Evolutionary conservation across 2,113 vertebrate species (phyloP).

Genomic region (Anoura caudifer): DNA sequence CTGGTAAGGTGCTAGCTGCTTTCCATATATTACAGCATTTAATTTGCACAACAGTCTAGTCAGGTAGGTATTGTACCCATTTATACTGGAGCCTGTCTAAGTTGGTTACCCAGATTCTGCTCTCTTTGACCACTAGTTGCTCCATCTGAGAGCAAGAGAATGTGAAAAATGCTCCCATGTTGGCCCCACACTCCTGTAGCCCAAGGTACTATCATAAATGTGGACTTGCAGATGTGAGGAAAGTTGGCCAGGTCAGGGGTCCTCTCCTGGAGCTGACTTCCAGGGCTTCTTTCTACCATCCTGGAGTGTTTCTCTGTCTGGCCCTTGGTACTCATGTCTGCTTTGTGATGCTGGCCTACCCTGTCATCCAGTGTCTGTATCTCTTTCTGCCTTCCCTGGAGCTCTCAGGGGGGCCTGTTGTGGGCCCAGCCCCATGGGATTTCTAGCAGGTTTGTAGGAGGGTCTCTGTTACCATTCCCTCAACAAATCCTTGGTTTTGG

Average conservation of each 20-base stretch:
- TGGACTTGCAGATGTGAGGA: neutral
- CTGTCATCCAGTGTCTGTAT: neutral
- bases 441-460: neutral
- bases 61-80: neutral
- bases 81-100: neutral
- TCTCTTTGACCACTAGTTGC: neutral
- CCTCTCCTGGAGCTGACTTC: neutral
- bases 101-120: neutral
- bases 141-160: neutral
- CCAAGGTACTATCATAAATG: neutral
- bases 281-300: neutral
- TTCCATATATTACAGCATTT: neutral
- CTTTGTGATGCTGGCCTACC: neutral
- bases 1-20: neutral
- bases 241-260: neutral
- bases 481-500: neutral
- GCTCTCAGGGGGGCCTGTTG: neutral
- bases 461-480: neutral
- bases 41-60: neutral
- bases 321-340: neutral
- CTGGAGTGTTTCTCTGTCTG: neutral
- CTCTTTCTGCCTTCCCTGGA: neutral
- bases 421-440: neutral
- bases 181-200: neutral
- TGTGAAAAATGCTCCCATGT: neutral